Evolutionary conservation across 2,797 vertebrate genomes (phyloP).

Genomic region (Siniperca scherzeri): DNA sequence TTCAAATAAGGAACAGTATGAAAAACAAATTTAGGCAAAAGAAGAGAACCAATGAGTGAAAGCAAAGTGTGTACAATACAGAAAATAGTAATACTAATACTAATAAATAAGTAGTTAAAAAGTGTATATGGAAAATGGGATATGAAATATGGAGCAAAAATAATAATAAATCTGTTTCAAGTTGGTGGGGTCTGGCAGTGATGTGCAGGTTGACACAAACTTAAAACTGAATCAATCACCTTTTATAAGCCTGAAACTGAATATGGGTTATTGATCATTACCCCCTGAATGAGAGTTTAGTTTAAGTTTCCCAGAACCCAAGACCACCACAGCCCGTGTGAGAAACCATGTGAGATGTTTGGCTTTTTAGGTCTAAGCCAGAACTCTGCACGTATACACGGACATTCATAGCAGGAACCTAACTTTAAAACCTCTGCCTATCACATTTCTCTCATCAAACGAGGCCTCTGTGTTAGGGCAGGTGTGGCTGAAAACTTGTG

Average conservation of each 20-base stretch:
- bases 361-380: constrained; percentile 28
- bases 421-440: constrained; percentile 55
- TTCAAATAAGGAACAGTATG: background rate
- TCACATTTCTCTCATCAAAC: constrained; percentile 77
- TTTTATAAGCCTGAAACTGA: constrained; percentile 16
- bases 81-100: background rate
- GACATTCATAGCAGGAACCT: constrained; percentile 41
- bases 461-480: constrained; percentile 69
- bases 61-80: background rate
- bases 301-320: constrained; percentile 17
- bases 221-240: background rate
- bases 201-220: background rate
- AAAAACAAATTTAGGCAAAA: background rate
- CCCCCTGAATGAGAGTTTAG: background rate
- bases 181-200: background rate
- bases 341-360: constrained; percentile 34
- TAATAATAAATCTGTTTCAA: background rate
- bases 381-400: constrained; percentile 24
- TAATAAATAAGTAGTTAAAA: background rate
- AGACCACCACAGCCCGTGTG: constrained; percentile 6
- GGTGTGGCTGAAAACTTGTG: constrained; percentile 77
- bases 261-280: constrained; percentile 9
- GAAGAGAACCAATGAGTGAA: background rate
- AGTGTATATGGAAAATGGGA: background rate
- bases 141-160: background rate